A percentile compares a stretch with the other conserved stretches of the same genome.
phyloP scores from a whole-genome alignment of 1,140 invertebrate genomes.

The Drosophila sucinea region DNA sequence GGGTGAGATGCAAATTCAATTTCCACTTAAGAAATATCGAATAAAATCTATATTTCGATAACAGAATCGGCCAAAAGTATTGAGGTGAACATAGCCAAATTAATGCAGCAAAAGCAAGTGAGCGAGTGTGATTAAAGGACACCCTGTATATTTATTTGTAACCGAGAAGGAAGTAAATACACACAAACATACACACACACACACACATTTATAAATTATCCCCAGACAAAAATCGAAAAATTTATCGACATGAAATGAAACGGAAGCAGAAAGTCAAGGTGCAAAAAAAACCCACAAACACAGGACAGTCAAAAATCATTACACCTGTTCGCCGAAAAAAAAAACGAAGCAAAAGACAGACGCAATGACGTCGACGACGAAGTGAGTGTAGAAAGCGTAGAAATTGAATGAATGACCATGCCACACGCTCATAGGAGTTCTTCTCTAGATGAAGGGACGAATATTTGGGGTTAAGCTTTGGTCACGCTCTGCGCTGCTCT shows the following conservation, averaged over 20 bases:
- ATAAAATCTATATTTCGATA: background rate
- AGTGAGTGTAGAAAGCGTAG: constrained; percentile 78
- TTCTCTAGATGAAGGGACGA: constrained; percentile 46
- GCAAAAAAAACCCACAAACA: constrained; percentile 40
- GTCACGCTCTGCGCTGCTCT: constrained; percentile 56
- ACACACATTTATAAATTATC: constrained; percentile 29
- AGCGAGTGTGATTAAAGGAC: constrained; percentile 2
- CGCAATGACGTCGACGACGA: constrained; percentile 11
- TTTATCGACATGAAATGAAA: constrained; percentile 65
- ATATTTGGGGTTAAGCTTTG: constrained; percentile 41
- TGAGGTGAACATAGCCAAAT: constrained; percentile 9
- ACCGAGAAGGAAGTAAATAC: constrained; percentile 55
- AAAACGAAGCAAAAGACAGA: constrained; percentile 7
- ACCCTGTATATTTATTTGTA: constrained; percentile 48
- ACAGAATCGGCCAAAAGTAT: constrained; percentile 25
- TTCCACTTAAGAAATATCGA: background rate
- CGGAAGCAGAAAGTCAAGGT: constrained; percentile 78
- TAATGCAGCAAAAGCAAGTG: constrained; percentile 20
- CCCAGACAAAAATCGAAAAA: constrained; percentile 24
- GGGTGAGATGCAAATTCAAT: constrained; percentile 13
- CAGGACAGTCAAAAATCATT: constrained; percentile 63
- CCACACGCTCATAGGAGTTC: constrained; percentile 45
- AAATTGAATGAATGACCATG: constrained; percentile 48
- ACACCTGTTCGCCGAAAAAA: constrained; percentile 60
- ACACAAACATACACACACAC: constrained; percentile 63